These are phyloP conservation scores for Phoebastria nigripes DNA, from an alignment of 2,797 vertebrate species.

Conservation along the genomic window DNA sequence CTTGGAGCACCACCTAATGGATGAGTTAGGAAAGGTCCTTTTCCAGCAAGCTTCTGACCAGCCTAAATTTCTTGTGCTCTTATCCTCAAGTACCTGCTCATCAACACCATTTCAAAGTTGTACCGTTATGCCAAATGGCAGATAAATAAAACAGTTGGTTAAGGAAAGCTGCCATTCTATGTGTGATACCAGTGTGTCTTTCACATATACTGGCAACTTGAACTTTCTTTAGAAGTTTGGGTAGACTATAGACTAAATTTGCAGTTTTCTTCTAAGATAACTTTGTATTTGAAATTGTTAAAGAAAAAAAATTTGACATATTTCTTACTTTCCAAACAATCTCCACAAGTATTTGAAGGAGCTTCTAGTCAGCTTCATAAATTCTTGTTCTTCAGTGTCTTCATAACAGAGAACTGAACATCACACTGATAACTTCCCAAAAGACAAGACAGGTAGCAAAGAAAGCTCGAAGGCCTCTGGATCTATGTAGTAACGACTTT, in stretches of 20 bases:
- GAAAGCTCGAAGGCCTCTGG: background rate
- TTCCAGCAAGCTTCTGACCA: background rate
- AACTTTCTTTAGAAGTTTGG: background rate
- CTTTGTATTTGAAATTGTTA: background rate
- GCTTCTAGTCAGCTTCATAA: background rate
- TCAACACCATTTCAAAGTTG: background rate
- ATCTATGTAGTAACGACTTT: background rate
- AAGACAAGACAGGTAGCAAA: background rate
- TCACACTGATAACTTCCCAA: background rate
- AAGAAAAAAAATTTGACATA: accelerated
- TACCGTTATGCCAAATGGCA: background rate
- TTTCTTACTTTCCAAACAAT: background rate
- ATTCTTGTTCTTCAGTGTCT: background rate
- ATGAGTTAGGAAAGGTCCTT: slow-evolving; percentile 45
- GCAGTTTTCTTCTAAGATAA: background rate
- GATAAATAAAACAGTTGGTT: background rate
- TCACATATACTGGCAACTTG: background rate
- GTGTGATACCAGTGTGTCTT: background rate
- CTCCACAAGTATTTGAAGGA: background rate
- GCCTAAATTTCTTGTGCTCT: background rate
- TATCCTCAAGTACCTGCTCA: background rate
- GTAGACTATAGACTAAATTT: background rate
- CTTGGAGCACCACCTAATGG: slow-evolving; percentile 73
- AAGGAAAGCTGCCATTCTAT: background rate
- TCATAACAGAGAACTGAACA: background rate